Conservation (phyloP, 1,140 invertebrate genomes). For the Monochamus saltuarius region DNA sequence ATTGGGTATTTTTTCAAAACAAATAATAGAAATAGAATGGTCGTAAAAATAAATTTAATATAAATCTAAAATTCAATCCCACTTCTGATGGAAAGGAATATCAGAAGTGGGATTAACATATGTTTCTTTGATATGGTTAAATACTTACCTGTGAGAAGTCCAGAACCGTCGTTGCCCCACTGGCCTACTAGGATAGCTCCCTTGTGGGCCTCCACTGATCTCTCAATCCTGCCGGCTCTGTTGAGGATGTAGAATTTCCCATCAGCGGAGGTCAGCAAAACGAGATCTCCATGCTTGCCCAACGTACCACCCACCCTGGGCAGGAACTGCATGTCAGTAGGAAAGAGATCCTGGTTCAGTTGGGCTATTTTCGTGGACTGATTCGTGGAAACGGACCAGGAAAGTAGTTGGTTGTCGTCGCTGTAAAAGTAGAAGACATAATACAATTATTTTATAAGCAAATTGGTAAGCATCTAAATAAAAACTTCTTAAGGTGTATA, state of each 20-base stretch:
- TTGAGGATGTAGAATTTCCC: conserved; percentile 89
- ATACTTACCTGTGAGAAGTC: conserved; percentile 76
- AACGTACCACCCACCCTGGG: conserved; percentile 56
- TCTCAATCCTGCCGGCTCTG: conserved; percentile 87
- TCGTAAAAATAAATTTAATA: too few species aligned
- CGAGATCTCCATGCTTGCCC: conserved; percentile 77
- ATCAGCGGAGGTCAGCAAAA: conserved; percentile 88
- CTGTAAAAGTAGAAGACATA: conserved; percentile 55
- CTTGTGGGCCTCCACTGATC: conserved; percentile 88
- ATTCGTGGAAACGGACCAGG: conserved; percentile 81
- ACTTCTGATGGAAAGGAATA: too few species aligned
- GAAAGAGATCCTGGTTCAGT: conserved; percentile 80
- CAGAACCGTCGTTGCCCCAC: conserved; percentile 93
- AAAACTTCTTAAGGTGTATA: too few species aligned
- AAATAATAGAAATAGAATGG: too few species aligned
- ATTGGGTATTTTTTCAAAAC: too few species aligned
- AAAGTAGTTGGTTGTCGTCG: conserved; percentile 87
- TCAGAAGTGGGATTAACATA: too few species aligned
- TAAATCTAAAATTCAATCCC: too few species aligned
- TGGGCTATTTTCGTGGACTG: conserved; percentile 76
- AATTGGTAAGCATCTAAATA: too few species aligned
- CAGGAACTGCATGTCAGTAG: conserved; percentile 85
- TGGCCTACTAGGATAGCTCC: conserved; percentile 81
- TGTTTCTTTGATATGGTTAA: too few species aligned
- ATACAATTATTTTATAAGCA: too few species aligned